Base-by-base conservation (phyloP, 2,888 invertebrate species). In the Graphium colonna region DNA sequence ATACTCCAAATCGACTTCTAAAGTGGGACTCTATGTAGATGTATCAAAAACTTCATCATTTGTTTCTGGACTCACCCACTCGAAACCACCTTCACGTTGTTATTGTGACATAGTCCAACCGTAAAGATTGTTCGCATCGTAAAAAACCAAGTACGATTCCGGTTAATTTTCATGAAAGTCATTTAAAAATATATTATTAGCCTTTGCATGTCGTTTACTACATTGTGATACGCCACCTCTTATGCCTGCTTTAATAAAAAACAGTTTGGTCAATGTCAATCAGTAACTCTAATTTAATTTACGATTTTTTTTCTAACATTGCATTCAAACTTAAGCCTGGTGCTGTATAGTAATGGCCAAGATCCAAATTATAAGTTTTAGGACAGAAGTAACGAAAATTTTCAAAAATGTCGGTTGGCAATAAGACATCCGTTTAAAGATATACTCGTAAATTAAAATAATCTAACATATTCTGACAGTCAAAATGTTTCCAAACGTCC, bases 101-200 rank as follows among this genome's bases (percentile, higher is more conserved):
- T 54, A 53, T 54, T 73, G 54, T 60, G 54, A 60, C 73, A 78
- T 71, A 1, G 72, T 72, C 63, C 64, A 68, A 3, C 73, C 73
- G 58, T 76, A 77, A 12, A 72, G 55, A 57, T 74, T 77, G 55
- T 77, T 76, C 0, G 64, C 65, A 61, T 75, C 75, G 3, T 70
- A 59, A 51, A 72, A 75, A 13, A 62, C 55, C 10, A 79, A 28
- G 55, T 61, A 75, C 10, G 60, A 66, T 3, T 39, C 36, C 7
- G 28, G 49, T 60, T 63, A 26, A 5, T 46, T 46, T 7, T 41
- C 12, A 31, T 31, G 1, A 9, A 7, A 31, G 8, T 31, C 31
- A 5, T 31, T 9, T 9, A 31, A 7, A 9, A 61, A 71, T 44
- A 57, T 58, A 57, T 76, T 75, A 56, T 75, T 75, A 3, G 74